A percentile compares a stretch with the other conserved stretches of the same genome.
Evolutionary conservation across 2,113 vertebrate species (phyloP).

Genomic region (Oenanthe oenanthe): DNA sequence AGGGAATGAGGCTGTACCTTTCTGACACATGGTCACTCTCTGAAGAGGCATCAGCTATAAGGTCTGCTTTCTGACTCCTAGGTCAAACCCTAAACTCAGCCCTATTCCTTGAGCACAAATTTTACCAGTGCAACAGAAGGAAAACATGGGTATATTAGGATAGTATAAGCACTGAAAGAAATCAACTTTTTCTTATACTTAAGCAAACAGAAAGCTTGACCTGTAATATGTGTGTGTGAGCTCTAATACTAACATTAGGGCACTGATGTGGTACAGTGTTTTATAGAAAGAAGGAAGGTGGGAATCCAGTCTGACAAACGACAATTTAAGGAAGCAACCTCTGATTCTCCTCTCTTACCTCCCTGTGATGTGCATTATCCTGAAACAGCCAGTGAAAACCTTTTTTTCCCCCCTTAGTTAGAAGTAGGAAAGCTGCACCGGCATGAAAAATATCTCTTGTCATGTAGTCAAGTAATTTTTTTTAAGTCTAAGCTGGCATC

Average conservation of each 20-base stretch:
- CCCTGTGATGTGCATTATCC: neutral
- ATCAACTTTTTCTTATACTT: neutral
- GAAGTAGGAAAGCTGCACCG: neutral
- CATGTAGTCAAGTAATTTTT: neutral
- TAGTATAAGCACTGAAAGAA: neutral
- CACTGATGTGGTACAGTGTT: neutral
- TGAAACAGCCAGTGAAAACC: neutral
- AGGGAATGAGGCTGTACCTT: neutral
- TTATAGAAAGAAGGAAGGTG: neutral
- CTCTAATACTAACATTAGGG: neutral
- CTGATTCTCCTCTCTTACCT: neutral
- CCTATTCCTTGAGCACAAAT: neutral
- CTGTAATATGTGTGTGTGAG: neutral
- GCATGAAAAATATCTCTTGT: conserved; percentile 1
- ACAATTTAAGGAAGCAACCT: neutral
- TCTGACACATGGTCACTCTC: neutral
- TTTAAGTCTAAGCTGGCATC: conserved; percentile 20
- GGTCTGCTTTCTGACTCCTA: neutral
- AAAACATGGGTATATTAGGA: neutral
- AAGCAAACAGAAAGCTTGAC: neutral
- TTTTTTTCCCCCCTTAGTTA: neutral
- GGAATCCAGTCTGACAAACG: neutral
- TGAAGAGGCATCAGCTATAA: neutral
- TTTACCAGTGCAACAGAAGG: neutral
- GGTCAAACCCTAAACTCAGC: neutral